Conservation (phyloP, 2,888 invertebrate genomes). For the Parascotia fuliginaria region DNA sequence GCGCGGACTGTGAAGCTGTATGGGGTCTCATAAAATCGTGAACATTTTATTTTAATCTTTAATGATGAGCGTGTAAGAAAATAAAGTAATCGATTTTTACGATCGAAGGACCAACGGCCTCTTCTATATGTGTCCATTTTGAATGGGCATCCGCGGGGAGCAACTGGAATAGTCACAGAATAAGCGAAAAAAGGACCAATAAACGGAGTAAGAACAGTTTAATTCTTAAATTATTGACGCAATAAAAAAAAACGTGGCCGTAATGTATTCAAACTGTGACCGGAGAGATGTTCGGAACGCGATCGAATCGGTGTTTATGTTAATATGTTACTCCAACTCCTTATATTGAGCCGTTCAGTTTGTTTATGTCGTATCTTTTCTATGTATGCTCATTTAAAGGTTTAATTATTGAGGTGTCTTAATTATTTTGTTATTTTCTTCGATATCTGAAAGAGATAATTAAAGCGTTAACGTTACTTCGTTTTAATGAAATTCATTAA, state of each 20-base stretch:
- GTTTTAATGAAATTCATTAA: background rate
- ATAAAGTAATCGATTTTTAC: slow-evolving; percentile 73
- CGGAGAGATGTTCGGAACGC: slow-evolving; percentile 65
- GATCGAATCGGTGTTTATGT: slow-evolving; percentile 78
- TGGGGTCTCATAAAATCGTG: slow-evolving; percentile 44
- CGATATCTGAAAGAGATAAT: slow-evolving; percentile 16
- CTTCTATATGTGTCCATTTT: slow-evolving; percentile 41
- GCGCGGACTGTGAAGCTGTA: slow-evolving; percentile 34
- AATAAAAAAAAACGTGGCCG: slow-evolving; percentile 71
- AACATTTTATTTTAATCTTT: slow-evolving; percentile 50
- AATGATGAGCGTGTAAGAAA: slow-evolving; percentile 55
- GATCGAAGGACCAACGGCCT: slow-evolving; percentile 50
- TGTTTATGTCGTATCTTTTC: slow-evolving; percentile 61
- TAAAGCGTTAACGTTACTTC: slow-evolving; percentile 2
- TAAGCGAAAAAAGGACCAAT: slow-evolving; percentile 47
- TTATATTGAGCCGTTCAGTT: slow-evolving; percentile 75
- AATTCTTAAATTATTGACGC: slow-evolving; percentile 75
- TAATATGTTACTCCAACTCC: slow-evolving; percentile 62
- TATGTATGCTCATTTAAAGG: slow-evolving; percentile 54
- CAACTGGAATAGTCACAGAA: slow-evolving; percentile 39
- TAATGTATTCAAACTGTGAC: slow-evolving; percentile 78
- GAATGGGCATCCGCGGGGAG: slow-evolving; percentile 49
- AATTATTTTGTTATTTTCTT: slow-evolving; percentile 43
- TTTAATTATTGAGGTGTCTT: slow-evolving; percentile 64
- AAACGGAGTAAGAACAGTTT: slow-evolving; percentile 62